Base-by-base conservation (phyloP, 2,888 invertebrate species). In the Cyclophora punctaria region DNA sequence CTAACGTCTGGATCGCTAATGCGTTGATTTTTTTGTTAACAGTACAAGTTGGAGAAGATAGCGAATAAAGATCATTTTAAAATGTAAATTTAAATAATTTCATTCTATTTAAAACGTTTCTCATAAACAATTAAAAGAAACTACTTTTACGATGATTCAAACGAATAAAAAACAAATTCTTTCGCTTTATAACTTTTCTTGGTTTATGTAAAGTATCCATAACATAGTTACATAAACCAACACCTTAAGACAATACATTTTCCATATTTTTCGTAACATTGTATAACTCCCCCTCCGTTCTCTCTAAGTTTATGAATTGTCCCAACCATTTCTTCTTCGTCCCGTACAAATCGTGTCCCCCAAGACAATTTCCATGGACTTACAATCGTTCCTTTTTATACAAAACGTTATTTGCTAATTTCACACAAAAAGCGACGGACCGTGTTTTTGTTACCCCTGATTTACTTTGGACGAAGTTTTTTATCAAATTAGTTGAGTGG, bases 1-100 rank as follows among this genome's bases (percentile, higher is more conserved):
- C 48, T 69, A 64, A 70, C 58, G 73, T 70, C 72, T 69, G 69
- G 66, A 60, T 65, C 67, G 66, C 62, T 73, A 73, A 74, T 74
- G 71, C 73, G 66, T 65, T 59, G 67, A 66, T 69, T 73, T 74
- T 65, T 64, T 58, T 50, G 55, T 40, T 5, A 37, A 34, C 37
- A 54, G 58, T 42, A 34, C 63, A 62, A 65, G 57, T 52, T 43
- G 44, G 1, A 45, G 53, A 55, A 48, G 44, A 43, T 4, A 50
- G 57, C 48, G 55, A 41, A 7, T 44, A n/a, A 43, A 20, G 20
- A 20, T 20, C 20, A 20, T 20, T 2, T 20, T 20, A 20, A 20
- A 1, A 20, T 20, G 20, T 20, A 20, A 1, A 20, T 20, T 20
- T 20, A 20, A 20, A 20, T 20, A 20, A 20, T 20, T 20, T 20